phyloP scores from a whole-genome alignment of 1,140 invertebrate species.

The Drosophila obscura region DNA sequence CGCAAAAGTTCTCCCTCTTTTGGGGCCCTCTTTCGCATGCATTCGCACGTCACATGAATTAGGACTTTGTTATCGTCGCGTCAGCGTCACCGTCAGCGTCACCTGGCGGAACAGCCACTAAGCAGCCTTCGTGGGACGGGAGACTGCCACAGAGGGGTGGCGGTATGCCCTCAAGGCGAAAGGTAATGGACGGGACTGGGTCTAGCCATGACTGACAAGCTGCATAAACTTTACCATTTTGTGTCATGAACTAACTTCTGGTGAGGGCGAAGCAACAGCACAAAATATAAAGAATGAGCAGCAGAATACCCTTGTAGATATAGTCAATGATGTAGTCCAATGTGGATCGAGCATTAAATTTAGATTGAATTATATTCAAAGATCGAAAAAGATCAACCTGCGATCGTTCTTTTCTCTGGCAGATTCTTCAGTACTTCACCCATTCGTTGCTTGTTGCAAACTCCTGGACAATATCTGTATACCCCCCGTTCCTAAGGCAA shows the following conservation, averaged over 20 bases:
- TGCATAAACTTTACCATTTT: constrained; percentile 60
- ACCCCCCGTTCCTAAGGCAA: too few species aligned
- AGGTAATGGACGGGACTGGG: constrained; percentile 38
- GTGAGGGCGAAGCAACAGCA: constrained; percentile 1
- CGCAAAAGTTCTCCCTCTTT: constrained; percentile 10
- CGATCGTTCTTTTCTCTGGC: too few species aligned
- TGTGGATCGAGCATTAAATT: too few species aligned
- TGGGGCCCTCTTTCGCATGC: constrained; percentile 43
- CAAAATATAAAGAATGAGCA: not conserved
- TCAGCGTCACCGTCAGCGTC: constrained; percentile 45
- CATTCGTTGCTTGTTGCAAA: too few species aligned
- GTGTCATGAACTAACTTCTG: constrained; percentile 50
- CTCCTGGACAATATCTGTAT: too few species aligned
- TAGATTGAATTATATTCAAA: too few species aligned
- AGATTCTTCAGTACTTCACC: too few species aligned
- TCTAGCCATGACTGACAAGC: constrained; percentile 41
- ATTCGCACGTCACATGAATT: constrained; percentile 62
- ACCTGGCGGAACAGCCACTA: constrained; percentile 67
- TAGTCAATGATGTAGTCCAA: too few species aligned
- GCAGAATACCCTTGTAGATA: too few species aligned
- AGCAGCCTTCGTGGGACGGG: constrained; percentile 27
- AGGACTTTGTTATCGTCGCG: constrained; percentile 65
- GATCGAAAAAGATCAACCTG: too few species aligned
- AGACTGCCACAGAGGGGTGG: too few species aligned
- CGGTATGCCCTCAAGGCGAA: not conserved